Conservation (phyloP, 2,888 invertebrate species). For the Acanthoscelides obtectus region DNA sequence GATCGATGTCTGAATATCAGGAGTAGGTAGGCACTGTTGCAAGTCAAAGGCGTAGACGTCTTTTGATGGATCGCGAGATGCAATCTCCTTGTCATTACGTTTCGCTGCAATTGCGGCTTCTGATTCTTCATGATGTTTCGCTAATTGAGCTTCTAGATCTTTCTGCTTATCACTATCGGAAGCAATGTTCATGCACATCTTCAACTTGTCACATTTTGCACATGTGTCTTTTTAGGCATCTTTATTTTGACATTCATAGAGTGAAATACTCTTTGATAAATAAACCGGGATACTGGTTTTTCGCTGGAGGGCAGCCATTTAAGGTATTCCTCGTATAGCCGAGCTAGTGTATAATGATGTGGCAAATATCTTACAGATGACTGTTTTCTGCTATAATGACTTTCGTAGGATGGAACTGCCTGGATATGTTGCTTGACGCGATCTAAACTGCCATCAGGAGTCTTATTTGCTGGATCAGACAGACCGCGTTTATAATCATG, state of each 20-base stretch:
- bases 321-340: slow-evolving; percentile 2
- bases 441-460: neutral
- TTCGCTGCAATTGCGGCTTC: slow-evolving; percentile 5
- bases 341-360: neutral
- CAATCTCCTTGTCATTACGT: slow-evolving; percentile 3
- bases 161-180: neutral
- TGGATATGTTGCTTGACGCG: no score
- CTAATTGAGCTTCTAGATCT: no score
- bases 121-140: no score
- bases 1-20: slow-evolving; percentile 27
- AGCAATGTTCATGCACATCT: slow-evolving; percentile 4
- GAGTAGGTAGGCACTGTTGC: slow-evolving; percentile 32
- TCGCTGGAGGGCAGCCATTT: neutral
- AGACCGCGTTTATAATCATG: slow-evolving; percentile 4
- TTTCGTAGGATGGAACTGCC: no score
- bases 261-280: slow-evolving; percentile 8
- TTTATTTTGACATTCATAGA: slow-evolving; percentile 8
- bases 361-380: neutral
- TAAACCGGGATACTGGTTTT: slow-evolving; percentile 6
- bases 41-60: slow-evolving; percentile 10
- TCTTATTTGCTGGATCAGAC: slow-evolving; percentile 4
- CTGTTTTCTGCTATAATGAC: no score
- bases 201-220: slow-evolving; percentile 8
- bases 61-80: neutral
- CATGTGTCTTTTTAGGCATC: slow-evolving; percentile 12